Conservation (phyloP, 2,888 invertebrate genomes). For the Andrena minutula region DNA sequence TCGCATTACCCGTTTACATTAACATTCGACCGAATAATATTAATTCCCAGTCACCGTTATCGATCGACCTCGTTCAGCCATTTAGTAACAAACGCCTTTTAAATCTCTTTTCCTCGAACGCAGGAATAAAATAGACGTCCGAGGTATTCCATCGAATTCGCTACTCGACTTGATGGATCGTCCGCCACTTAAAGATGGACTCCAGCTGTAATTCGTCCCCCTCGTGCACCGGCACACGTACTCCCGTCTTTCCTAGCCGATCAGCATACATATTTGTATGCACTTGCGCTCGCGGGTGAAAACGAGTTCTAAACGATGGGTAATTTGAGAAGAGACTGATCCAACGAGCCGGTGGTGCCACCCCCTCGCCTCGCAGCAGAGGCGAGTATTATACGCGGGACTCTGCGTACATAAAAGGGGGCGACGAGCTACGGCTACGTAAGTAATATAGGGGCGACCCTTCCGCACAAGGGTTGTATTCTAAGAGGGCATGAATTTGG, state of each 20-base stretch:
- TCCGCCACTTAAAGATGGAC: not conserved
- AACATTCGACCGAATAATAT: conserved; percentile 16
- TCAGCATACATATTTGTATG: conserved; percentile 81
- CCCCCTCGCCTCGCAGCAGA: conserved; percentile 67
- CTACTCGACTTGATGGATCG: not conserved
- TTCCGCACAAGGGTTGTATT: conserved; percentile 80
- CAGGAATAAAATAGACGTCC: no score
- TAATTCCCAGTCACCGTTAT: conserved; percentile 7
- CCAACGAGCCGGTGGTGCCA: conserved; percentile 55
- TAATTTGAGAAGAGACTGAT: conserved; percentile 80
- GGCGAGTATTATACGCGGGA: conserved; percentile 74
- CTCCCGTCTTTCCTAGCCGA: conserved; percentile 45
- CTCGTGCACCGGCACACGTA: not conserved
- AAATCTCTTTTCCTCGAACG: not conserved
- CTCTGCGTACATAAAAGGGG: conserved; percentile 74
- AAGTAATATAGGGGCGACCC: conserved; percentile 82
- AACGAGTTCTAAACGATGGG: conserved; percentile 84
- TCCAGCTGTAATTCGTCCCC: conserved; percentile 17
- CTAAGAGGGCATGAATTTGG: conserved; percentile 80
- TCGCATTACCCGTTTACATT: conserved; percentile 1
- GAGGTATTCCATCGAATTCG: not conserved
- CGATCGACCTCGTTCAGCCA: not conserved
- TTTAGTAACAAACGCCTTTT: not conserved
- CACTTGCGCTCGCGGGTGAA: conserved; percentile 80
- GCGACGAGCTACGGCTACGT: conserved; percentile 75